Evolutionary conservation across 1,140 invertebrate species (phyloP).

Genomic region (Bombus haemorrhoidalis): DNA sequence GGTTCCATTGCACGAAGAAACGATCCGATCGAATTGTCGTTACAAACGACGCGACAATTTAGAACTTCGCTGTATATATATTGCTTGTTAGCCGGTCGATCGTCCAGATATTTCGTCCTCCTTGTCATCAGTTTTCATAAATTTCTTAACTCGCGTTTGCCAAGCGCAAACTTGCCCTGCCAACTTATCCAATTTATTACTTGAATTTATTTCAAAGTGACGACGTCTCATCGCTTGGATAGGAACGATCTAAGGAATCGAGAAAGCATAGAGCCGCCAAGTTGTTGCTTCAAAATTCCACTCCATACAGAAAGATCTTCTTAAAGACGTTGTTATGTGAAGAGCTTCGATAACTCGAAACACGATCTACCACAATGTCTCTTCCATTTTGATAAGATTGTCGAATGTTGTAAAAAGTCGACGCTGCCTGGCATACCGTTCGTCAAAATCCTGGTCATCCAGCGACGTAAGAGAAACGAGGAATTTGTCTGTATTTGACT

Average conservation of each 20-base stretch:
- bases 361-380: too few species aligned
- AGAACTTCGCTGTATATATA: conserved; percentile 60
- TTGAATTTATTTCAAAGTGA: conserved; percentile 58
- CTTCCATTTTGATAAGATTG: background rate
- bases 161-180: background rate
- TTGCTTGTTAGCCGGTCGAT: conserved; percentile 56
- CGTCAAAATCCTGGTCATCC: accelerated
- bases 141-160: conserved; percentile 58
- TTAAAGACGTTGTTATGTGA: background rate
- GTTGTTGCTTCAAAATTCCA: background rate
- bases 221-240: background rate
- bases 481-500: background rate
- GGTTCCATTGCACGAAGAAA: conserved; percentile 29
- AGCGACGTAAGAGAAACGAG: accelerated
- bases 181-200: background rate
- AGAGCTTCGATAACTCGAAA: background rate
- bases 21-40: conserved; percentile 67
- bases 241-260: background rate
- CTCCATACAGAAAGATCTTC: background rate
- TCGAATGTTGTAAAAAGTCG: background rate
- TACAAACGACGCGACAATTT: conserved; percentile 69
- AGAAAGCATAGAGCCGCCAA: background rate
- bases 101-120: conserved; percentile 32
- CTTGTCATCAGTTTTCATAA: conserved; percentile 43
- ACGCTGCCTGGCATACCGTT: too few species aligned